Evolutionary conservation across 2,797 vertebrate genomes (phyloP).

Genomic region (Rhinella marina): DNA sequence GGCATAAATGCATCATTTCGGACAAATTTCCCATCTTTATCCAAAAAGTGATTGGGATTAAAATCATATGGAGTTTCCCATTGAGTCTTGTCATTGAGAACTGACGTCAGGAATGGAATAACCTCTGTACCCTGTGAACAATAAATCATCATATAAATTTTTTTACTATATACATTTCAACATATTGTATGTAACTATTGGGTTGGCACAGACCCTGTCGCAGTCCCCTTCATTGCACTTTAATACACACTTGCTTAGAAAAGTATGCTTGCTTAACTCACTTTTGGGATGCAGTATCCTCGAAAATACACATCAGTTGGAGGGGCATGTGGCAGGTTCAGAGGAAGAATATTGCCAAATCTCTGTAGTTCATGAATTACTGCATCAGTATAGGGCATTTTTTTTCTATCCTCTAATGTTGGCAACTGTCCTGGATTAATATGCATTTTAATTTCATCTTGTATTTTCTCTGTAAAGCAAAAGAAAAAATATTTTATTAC

Average conservation of each 20-base stretch:
- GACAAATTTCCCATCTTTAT: slow-evolving; percentile 67
- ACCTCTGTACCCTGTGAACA: slow-evolving; percentile 68
- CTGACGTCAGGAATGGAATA: slow-evolving; percentile 68
- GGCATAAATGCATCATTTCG: slow-evolving; percentile 71
- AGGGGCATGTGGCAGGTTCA: slow-evolving; percentile 67
- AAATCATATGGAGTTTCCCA: slow-evolving; percentile 70
- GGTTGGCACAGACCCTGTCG: neutral
- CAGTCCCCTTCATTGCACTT: neutral
- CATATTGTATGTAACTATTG: neutral
- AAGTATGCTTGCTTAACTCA: slow-evolving; percentile 51
- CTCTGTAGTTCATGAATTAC: slow-evolving; percentile 75
- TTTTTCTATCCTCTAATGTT: slow-evolving; percentile 69
- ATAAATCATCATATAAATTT: slow-evolving; percentile 13
- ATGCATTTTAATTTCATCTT: slow-evolving; percentile 70
- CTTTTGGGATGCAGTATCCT: slow-evolving; percentile 70
- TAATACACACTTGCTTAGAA: too few relatives aligned
- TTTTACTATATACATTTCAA: neutral
- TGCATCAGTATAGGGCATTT: slow-evolving; percentile 73
- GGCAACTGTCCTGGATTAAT: slow-evolving; percentile 69
- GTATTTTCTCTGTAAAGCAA: slow-evolving; percentile 67
- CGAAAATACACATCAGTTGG: slow-evolving; percentile 57
- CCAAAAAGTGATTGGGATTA: slow-evolving; percentile 72
- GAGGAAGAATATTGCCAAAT: slow-evolving; percentile 71
- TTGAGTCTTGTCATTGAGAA: slow-evolving; percentile 65
- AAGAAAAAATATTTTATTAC: too few relatives aligned